Conservation (phyloP, 2,797 vertebrate species). For the Scolopax rusticola region DNA sequence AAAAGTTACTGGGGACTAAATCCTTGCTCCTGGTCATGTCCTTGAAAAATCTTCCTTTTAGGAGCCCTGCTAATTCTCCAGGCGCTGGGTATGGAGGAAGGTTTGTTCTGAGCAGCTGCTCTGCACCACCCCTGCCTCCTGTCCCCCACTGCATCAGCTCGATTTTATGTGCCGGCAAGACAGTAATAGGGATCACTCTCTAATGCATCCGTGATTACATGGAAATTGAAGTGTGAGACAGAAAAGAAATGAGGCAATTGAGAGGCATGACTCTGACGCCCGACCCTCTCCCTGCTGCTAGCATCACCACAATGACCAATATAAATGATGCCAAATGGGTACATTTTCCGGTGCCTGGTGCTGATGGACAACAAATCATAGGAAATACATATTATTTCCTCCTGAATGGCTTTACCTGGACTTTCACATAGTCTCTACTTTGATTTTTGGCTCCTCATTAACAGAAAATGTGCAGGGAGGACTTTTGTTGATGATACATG, state of each 20-base stretch:
- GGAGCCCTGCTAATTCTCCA: not conserved
- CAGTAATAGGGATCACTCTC: not conserved
- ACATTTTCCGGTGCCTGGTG: not conserved
- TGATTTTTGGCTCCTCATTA: constrained; percentile 27
- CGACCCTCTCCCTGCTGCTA: not conserved
- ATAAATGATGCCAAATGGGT: not conserved
- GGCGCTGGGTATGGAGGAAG: not conserved
- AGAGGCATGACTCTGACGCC: not conserved
- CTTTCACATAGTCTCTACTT: not conserved
- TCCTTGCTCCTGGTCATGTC: not conserved
- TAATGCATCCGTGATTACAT: not conserved
- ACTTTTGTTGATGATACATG: not conserved
- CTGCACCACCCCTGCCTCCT: not conserved
- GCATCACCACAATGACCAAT: not conserved
- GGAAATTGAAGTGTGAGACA: constrained; percentile 28
- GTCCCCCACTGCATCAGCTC: accelerated
- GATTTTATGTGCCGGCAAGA: not conserved
- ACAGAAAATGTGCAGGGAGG: not conserved
- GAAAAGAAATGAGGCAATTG: constrained; percentile 15
- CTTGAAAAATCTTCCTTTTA: not conserved
- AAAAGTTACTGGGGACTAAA: constrained; percentile 2
- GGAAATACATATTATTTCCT: not conserved
- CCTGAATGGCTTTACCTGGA: not conserved
- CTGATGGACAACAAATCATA: not conserved
- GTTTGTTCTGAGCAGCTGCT: not conserved